Percentiles rank a stretch among this genome's conserved stretches.
Evolutionary conservation across 2,797 vertebrate genomes (phyloP).

Genomic region (Melanotaenia trifasciata): DNA sequence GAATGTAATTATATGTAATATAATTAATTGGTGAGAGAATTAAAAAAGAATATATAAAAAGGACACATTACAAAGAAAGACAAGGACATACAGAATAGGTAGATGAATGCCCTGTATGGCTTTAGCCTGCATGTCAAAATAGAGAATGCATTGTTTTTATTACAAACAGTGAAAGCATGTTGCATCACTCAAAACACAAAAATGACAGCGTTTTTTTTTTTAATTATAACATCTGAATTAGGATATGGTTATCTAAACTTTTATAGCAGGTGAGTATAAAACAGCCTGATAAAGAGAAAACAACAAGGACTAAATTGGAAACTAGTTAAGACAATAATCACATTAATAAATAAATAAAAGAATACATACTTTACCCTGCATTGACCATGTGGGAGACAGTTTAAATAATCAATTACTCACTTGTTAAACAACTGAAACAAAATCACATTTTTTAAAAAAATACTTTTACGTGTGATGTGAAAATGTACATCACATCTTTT

Average conservation of each 20-base stretch:
- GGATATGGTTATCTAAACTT: slow-evolving; percentile 14
- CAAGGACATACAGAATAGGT: background rate
- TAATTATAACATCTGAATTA: background rate
- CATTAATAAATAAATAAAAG: slow-evolving; percentile 80
- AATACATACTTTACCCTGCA: slow-evolving; percentile 88
- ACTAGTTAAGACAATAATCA: slow-evolving; percentile 78
- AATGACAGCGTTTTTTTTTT: background rate
- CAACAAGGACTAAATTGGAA: slow-evolving; percentile 62
- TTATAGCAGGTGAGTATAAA: slow-evolving; percentile 71
- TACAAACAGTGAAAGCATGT: background rate
- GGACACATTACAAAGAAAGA: background rate
- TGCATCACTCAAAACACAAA: background rate
- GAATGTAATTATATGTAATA: background rate
- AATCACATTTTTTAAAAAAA: slow-evolving; percentile 51
- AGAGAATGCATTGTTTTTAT: background rate
- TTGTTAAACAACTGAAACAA: slow-evolving; percentile 60
- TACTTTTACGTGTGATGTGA: background rate
- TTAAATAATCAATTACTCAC: slow-evolving; percentile 77
- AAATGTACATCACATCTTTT: background rate
- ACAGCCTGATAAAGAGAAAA: slow-evolving; percentile 70
- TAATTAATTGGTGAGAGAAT: background rate
- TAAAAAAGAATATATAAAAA: background rate
- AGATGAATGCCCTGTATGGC: background rate
- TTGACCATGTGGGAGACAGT: slow-evolving; percentile 84
- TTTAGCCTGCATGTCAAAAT: background rate